Evolutionary conservation across 1,140 invertebrate species (phyloP), one percentile per base, ranked within the genome.

Genomic region (Drosophila dunni): DNA sequence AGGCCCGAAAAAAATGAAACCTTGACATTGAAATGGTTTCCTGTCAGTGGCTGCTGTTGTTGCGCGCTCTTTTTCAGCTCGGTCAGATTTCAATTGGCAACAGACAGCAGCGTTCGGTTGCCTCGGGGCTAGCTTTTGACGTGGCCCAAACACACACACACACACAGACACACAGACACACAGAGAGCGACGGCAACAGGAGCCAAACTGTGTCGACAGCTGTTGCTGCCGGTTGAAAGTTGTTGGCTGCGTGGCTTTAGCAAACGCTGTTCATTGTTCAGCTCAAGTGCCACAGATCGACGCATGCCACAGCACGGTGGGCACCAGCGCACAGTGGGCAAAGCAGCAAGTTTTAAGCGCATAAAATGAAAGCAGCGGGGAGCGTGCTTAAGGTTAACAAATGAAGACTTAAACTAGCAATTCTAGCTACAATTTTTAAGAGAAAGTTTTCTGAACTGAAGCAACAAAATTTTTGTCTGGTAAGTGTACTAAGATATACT

Each of bases 211-310:
- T 29, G 24, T 42, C 34, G 51, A 62, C 45, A 62, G 48, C 9
- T 24, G 44, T 40, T 36, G 46, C 42, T 50, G 58, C 63, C 68
- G 54, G 53, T 36, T 70, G 50, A 9, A 11, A 10, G 48, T 29
- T 24, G 44, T 66, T 70, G 67, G 38, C 81, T 85, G 82, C 81
- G 77, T 84, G 77, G 81, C 81, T 64, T 65, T 84, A 54, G 64
- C 76, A 65, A 65, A 66, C 67, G 74, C 81, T 78, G 24, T 85
- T 85, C 81, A 85, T 85, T 85, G 81, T 85, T 85, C 78, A 40
- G 75, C 72, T 83, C 81, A 86, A 84, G 69, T 81, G 64, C 81
- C 74, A 71, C 81, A 82, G 60, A 78, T 78, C 75, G 77, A n/a
- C 45, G 51, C 45, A 50, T 15, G 42, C 15, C 34, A 11, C 33